A percentile compares a stretch with the other conserved stretches of the same genome.
Conservation (phyloP, 2,797 vertebrate genomes). For the Aphelocoma californica region DNA sequence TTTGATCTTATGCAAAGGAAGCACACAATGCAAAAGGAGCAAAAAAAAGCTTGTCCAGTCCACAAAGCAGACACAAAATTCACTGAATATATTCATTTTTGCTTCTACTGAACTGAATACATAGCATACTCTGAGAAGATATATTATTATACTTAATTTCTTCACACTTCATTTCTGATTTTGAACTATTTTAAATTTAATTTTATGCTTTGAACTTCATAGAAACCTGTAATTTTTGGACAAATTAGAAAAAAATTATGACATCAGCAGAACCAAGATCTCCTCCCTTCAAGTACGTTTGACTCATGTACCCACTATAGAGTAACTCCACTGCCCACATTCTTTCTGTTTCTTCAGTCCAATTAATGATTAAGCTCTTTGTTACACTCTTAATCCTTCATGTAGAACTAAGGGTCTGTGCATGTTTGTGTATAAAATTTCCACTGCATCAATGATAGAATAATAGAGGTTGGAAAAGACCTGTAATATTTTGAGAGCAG, state of each 20-base stretch:
- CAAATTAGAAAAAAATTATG: neutral
- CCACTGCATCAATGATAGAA: neutral
- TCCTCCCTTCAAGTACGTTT: neutral
- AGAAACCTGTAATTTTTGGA: neutral
- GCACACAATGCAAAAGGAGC: neutral
- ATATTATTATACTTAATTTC: neutral
- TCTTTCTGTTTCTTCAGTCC: neutral
- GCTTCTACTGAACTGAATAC: neutral
- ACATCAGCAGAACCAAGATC: neutral
- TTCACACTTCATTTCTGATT: neutral
- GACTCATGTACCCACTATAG: neutral
- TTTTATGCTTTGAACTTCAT: neutral
- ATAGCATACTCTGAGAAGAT: neutral
- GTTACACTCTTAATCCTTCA: neutral
- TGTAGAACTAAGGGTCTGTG: neutral
- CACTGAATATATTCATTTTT: neutral
- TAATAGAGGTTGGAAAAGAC: neutral
- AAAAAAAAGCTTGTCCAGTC: neutral
- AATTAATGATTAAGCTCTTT: conserved; percentile 22
- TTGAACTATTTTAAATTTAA: neutral
- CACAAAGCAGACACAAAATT: neutral
- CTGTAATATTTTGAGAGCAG: neutral
- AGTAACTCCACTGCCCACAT: neutral
- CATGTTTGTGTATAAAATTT: neutral
- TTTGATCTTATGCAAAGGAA: neutral